A percentile compares a stretch with the other conserved stretches of the same genome.
phyloP scores from a whole-genome alignment of 92 coral and sea anemone species.

The Micromussa lordhowensis region DNA sequence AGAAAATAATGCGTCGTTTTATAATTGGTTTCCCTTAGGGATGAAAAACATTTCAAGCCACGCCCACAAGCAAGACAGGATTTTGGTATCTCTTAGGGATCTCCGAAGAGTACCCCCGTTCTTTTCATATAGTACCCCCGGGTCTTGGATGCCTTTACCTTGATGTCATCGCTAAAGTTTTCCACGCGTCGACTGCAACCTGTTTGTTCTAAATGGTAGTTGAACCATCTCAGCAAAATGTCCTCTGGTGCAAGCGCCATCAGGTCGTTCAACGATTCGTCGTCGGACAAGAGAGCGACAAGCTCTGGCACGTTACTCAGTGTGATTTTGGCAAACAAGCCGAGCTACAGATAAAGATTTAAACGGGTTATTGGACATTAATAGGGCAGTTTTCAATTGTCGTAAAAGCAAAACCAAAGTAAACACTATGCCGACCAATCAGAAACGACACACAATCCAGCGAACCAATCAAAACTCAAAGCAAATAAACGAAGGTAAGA shows the following conservation, averaged over 20 bases:
- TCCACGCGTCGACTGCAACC: conserved; percentile 73
- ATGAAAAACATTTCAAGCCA: too few species aligned
- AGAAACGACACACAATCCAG: too few species aligned
- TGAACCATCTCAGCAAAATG: conserved; percentile 89
- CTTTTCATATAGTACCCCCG: too few species aligned
- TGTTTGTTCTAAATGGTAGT: conserved; percentile 87
- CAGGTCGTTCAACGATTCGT: conserved; percentile 84
- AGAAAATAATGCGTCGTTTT: too few species aligned
- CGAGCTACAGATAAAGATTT: conserved; percentile 66
- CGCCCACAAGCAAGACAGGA: too few species aligned
- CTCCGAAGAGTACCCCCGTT: too few species aligned
- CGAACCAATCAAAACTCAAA: too few species aligned
- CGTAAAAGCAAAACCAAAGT: too few species aligned
- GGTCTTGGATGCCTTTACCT: background rate
- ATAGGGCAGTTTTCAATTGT: background rate
- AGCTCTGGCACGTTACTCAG: conserved; percentile 92
- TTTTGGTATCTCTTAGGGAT: too few species aligned
- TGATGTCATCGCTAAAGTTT: conserved; percentile 86
- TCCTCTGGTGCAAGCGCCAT: conserved; percentile 90
- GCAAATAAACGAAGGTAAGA: too few species aligned
- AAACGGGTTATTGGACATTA: background rate
- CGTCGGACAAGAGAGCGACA: conserved; percentile 78
- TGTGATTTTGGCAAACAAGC: conserved; percentile 93
- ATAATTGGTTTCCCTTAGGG: too few species aligned
- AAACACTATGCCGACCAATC: too few species aligned